These are phyloP conservation scores for Dromaius novaehollandiae DNA, from an alignment of 2,113 vertebrate genomes.

Conservation along the genomic window DNA sequence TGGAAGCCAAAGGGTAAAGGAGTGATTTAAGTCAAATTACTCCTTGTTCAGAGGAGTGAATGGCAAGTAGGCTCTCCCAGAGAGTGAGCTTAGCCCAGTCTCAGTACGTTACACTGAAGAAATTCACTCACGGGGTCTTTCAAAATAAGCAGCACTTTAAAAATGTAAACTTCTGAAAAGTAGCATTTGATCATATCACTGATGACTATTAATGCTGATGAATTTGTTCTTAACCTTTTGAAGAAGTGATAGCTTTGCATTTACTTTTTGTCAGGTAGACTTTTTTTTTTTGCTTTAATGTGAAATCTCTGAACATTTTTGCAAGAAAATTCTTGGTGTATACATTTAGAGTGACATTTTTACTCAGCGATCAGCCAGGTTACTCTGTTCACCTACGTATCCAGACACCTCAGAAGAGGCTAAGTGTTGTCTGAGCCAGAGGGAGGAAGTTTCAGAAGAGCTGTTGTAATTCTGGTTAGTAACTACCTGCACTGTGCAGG, in stretches of 20 bases:
- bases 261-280: background rate
- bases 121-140: background rate
- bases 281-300: background rate
- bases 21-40: background rate
- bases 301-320: background rate
- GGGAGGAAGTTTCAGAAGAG: background rate
- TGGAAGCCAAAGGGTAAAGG: background rate
- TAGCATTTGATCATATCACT: background rate
- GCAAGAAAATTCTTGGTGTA: background rate
- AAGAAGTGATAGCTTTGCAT: background rate
- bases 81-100: background rate
- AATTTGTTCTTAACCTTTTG: background rate
- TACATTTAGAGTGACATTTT: background rate
- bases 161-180: background rate
- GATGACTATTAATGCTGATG: background rate
- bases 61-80: background rate
- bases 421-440: accelerated
- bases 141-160: background rate
- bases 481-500: background rate
- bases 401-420: background rate
- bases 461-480: background rate
- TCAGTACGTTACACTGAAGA: background rate
- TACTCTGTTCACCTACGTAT: background rate
- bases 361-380: accelerated
- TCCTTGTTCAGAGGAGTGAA: background rate